Base-by-base conservation (phyloP, 2,797 vertebrate species). In the Heterohyrax brucei region DNA sequence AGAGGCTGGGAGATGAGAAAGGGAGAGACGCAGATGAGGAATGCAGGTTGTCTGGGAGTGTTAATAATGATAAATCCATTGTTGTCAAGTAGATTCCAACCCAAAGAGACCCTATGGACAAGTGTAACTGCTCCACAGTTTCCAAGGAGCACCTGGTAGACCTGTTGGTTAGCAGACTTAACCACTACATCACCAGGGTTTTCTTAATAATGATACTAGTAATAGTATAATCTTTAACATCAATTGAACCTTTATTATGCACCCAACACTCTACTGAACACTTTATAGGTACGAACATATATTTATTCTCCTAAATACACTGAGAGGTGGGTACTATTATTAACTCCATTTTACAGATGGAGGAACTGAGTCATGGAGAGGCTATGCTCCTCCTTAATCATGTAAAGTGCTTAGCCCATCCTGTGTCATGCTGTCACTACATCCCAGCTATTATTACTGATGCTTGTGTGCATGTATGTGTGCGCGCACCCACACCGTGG, bases 331-430 rank as follows among this genome's bases (percentile, higher is more conserved):
- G 21, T 68, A 12, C 56, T 72, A 24, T 53, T 91, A 64, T 30
- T 78, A 26, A 83, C 44, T 78, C n/a, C 22, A 70, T 84, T 95
- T 76, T 86, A 10, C 28, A 93, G 70, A 44, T 39, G 83, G 81
- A 92, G 62, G 89, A 75, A 92, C 26, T 81, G 61, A 84, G 80
- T 48, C n/a, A 95, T 24, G 77, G 73, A 77, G 78, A 78, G 33
- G 12, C 33, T 79, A 83, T 77, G 39, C 14, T 86, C 33, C 59
- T 3, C 83, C 21, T 61, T 61, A 70, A 88, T 46, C n/a, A 59
- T 86, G 44, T 13, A 73, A 91, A 80, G 24, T 72, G n/a, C 21
- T 87, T 39, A 61, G 7, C 21, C 66, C 13, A 9, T 1, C 10
- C 33, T 50, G 39, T 39, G 5, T 70, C 61, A 48, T 28, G 56